Evolutionary conservation across 2,888 invertebrate species (phyloP), one percentile per base, ranked within the genome.

Genomic region (Caenorhabditis sp.): DNA sequence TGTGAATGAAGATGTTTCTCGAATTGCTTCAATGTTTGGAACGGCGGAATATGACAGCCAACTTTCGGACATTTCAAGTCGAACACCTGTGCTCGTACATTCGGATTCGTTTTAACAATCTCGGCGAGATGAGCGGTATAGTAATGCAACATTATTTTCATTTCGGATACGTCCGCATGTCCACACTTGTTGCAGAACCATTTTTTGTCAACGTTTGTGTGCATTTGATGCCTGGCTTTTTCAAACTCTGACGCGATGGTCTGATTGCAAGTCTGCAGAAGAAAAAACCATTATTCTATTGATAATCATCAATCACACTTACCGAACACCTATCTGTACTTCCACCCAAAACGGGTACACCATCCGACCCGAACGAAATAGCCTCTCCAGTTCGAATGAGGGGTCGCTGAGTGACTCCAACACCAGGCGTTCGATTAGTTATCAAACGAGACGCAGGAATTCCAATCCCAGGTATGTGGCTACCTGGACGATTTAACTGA

Each of bases 111-210:
- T 8, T 3, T n/a, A 3, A 19, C 51, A 21, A 51, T 21, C 21
- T 51, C 43, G 51, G 57, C 23, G 19, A 36, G n/a, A 49, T 71
- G 71, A 5, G 24, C 36, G 1, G 27, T 12, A 24, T 63, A 43
- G n/a, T 60, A 71, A 60, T 71, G 71, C 8, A 49, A 10, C 36
- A 66, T 59, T 14, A 71, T 21, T 0, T 66, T 21, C 19, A 60
- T 63, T 24, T 71, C 71, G n/a, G 66, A 19, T 19, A 27, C 27
- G 8, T 31, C 10, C 50, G 63, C 24, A 1, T 21, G 10, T 26
- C 62, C 71, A 36, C 71, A 71, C 21, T 43, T 53, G 1, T 57
- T 31, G 36, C 71, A 71, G 31, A 60, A 63, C 71, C 71, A 71
- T 14, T 36, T 24, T 4, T 43, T 6, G 0, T 23, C 10, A 6